Percentiles rank a stretch among this genome's conserved stretches.
Conservation (phyloP, 2,888 invertebrate species). For the Lasioglossum figueresi region DNA sequence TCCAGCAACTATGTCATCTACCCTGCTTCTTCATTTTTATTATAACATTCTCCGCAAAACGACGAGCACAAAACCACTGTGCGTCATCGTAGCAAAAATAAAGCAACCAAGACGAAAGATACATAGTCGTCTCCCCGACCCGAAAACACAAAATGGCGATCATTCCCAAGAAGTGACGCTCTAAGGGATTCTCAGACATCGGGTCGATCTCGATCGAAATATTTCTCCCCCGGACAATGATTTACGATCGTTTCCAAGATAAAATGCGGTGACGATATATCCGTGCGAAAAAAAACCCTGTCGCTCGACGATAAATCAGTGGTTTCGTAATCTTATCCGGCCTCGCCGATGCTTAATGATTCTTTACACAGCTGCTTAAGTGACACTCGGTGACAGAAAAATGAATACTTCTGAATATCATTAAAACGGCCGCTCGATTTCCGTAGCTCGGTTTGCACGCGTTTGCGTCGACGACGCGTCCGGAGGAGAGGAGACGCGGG, state of each 20-base stretch:
- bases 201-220: not conserved
- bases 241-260: conserved; percentile 14
- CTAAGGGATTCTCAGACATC: not conserved
- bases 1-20: not conserved
- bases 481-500: conserved; percentile 30
- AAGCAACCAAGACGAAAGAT: not conserved
- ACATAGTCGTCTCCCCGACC: too few species aligned
- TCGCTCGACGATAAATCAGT: conserved; percentile 27
- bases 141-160: not conserved
- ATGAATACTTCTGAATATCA: conserved; percentile 50
- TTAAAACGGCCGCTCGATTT: conserved; percentile 41
- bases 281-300: not conserved
- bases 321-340: conserved; percentile 22
- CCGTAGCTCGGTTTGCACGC: conserved; percentile 32
- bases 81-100: not conserved
- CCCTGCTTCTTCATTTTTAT: not conserved
- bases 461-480: conserved; percentile 33
- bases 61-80: not conserved
- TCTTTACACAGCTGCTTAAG: conserved; percentile 37
- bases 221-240: not conserved
- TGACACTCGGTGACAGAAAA: conserved; percentile 58
- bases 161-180: not conserved
- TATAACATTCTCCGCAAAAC: not conserved
- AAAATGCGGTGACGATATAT: not conserved
- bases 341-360: conserved; percentile 40